A percentile compares a stretch with the other conserved stretches of the same genome.
phyloP scores from a whole-genome alignment of 2,113 vertebrate genomes.

The Chionodraco myersi region DNA sequence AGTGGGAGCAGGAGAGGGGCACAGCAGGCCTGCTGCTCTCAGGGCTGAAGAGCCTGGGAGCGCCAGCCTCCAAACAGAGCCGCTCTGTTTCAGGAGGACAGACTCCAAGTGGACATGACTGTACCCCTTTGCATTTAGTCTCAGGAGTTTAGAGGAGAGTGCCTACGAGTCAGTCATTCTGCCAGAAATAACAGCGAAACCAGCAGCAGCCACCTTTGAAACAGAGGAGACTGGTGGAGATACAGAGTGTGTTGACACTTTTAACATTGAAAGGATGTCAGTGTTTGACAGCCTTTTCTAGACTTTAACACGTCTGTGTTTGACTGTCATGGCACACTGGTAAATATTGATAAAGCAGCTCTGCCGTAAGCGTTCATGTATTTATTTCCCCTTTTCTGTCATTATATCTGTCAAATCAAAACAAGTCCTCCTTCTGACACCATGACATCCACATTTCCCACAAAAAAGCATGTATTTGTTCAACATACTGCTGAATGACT shows the following conservation, averaged over 20 bases:
- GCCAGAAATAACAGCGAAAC: constrained; percentile 70
- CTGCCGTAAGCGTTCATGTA: background rate
- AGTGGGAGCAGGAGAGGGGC: constrained; percentile 55
- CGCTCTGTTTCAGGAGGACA: constrained; percentile 61
- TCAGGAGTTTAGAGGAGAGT: constrained; percentile 57
- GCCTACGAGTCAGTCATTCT: constrained; percentile 52
- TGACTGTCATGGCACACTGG: constrained; percentile 12
- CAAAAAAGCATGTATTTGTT: background rate
- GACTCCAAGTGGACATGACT: constrained; percentile 57
- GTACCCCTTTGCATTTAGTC: constrained; percentile 57
- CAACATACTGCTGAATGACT: background rate
- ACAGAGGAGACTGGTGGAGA: constrained; percentile 47
- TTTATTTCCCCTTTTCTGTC: constrained; percentile 14
- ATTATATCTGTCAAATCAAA: background rate
- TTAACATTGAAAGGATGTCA: constrained; percentile 53
- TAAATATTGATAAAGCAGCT: background rate
- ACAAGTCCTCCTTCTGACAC: background rate
- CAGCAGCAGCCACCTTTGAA: constrained; percentile 54
- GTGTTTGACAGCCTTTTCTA: constrained; percentile 50
- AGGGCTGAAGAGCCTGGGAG: constrained; percentile 68
- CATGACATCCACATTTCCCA: background rate
- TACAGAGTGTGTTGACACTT: constrained; percentile 54
- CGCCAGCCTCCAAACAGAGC: constrained; percentile 60
- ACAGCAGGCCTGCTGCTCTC: constrained; percentile 69
- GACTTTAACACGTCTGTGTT: constrained; percentile 8